Evolutionary conservation across 2,797 vertebrate species (phyloP), one percentile per base, ranked within the genome.

Genomic region (Garrulus glandarius): DNA sequence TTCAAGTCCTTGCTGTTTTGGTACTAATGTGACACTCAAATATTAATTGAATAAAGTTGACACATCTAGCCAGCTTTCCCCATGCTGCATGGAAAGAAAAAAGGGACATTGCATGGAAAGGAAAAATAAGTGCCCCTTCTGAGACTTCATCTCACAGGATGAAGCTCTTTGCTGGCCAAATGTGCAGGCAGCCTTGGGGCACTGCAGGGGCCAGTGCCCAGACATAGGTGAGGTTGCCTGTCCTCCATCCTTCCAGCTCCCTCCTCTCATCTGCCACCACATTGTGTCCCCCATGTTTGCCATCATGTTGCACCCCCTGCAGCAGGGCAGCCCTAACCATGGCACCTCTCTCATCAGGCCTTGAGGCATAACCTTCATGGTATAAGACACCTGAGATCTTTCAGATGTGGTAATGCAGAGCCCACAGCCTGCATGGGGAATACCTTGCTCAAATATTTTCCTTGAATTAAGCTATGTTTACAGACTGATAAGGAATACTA

Each of bases 371-470:
- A 43, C 41, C 39, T 34, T 65, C 44, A 32, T 0, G 0, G 15
- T 9, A 8, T 29, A 50, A 78, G 79, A 61, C n/a, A 29, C 46
- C 57, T 64, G 39, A 8, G 23, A 49, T 79, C 52, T 27, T 76
- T 57, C 4, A 13, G 27, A 85, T 75, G 60, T 64, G 63, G 46
- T 65, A 64, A 30, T 0, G 0, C 5, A 0, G 43, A 64, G 55
- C 53, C 43, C 1, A 0, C 78, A 93, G 84, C 47, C 64, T 47
- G 46, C 84, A 39, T 1, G 7, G 41, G 79, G 83, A 94, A 56
- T 92, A 91, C 92, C 69, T 70, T 92, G 52, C 82, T 87, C 87
- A 96, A 72, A 88, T 87, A 69, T 90, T 96, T 92, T 78, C n/a
- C 47, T 89, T 71, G 44, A 94, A 84, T 84, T 47, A 91, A 93